Evolutionary conservation across 1,140 invertebrate species (phyloP), one percentile per base, ranked within the genome.

Genomic region (Forficula auricularia): DNA sequence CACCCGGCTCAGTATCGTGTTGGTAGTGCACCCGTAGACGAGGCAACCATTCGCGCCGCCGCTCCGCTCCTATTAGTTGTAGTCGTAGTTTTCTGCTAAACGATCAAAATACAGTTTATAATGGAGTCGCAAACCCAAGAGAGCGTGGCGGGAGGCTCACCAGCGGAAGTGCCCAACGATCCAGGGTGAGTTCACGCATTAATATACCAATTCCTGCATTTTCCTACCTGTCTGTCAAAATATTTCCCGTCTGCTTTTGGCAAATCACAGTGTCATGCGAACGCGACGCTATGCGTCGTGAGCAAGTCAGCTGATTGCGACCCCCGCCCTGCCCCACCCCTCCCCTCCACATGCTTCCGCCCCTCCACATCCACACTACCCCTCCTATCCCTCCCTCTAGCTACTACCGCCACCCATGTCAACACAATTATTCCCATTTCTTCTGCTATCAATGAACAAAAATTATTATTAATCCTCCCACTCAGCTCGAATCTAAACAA

Each of bases 141-240:
- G 52, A 71, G 75, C 57, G 68, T 72, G 54, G 71, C 72, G 51
- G 72, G 76, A 60, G 76, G 75, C 57, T 78, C 79, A 54, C 77
- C 79, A 43, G 77, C 77, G 42, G 82, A 87, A 68, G 79, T 83
- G 62, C 79, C 82, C 64, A 85, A 87, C 71, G 82, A 87, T 69
- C 82, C 82, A 62, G 82, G 82, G 82, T 86, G 78, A 68, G 76
- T 70, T 19, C 12, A 16, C 12, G 34, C 13, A 32, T 10, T 19
- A 27, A 37, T 15, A 14, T 19, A 38, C 27, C 4, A 19, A 40
- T 19, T 27, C n/a, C 18, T 19, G 8, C 12, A 42, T 13, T 40
- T 42, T 40, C 42, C 13, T n/a, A 13, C 10, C 20, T 36, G 19
- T 31, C n/a, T 6, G 9, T 12, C 13, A 36, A 12, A 35, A 15